Base-by-base conservation (phyloP, 2,797 vertebrate species). In the Melanotaenia pygmaea region DNA sequence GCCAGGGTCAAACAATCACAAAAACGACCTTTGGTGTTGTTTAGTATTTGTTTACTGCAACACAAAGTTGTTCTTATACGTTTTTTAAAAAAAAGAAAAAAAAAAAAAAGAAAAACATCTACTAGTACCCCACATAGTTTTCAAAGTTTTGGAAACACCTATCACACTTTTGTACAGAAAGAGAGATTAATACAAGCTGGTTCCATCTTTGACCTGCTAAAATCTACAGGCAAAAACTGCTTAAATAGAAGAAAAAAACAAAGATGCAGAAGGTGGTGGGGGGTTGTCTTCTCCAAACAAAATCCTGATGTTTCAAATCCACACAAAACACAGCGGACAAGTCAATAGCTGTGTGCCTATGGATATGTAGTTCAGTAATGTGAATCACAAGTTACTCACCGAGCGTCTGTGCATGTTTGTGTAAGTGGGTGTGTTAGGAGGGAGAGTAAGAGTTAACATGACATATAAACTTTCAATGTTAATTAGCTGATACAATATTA, bases 331-430 rank as follows among this genome's bases (percentile, higher is more conserved):
- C 64, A 79, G 67, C 54, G 68, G 28, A 30, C 28, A 30, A 30
- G 28, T 74, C 74, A 84, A 78, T 77, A 63, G 88, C 89, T 84
- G 87, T 87, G 80, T 58, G 65, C 47, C 72, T 50, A 82, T 77
- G 81, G 79, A 79, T 74, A 76, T 81, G 77, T 72, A 56, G 64
- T 75, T 72, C 59, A 14, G 74, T 91, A 92, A 93, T 92, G 85
- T 70, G 84, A 87, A 89, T 91, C 93, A 94, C 79, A 72, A 92
- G 69, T 64, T 72, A 80, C 63, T 35, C 26, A 28, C 30, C 43
- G 28, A 20, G 59, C 59, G 51, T 74, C 64, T 35, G 24, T 57
- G 61, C 8, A 24, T 76, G 53, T 35, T n/a, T 72, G 34, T 67
- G 35, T 35, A 30, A 51, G 43, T 67, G 35, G 64, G 47, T 60